Evolutionary conservation across 2,113 vertebrate genomes (phyloP).

Genomic region (Sapayoa aenigma): DNA sequence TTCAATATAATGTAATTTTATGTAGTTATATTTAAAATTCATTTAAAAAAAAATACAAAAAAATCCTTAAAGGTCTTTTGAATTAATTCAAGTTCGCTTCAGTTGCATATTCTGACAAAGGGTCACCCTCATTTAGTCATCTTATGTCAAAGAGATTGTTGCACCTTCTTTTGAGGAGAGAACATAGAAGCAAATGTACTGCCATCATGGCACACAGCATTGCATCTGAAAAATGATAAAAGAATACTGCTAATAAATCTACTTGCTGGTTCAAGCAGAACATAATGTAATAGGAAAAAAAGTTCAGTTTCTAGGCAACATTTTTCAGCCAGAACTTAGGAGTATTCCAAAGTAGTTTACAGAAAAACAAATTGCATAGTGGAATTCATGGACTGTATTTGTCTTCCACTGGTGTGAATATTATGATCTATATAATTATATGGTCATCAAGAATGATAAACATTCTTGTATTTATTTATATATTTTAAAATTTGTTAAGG

Average conservation of each 20-base stretch:
- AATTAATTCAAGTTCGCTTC: not conserved
- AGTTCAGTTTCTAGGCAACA: not conserved
- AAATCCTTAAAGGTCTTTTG: not conserved
- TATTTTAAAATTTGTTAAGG: not conserved
- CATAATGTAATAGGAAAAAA: not conserved
- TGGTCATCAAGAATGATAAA: not conserved
- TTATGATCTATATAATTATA: not conserved
- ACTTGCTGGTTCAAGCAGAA: not conserved
- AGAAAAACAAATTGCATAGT: not conserved
- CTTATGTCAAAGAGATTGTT: not conserved
- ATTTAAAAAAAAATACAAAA: not conserved
- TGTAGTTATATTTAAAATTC: not conserved
- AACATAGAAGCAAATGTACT: not conserved
- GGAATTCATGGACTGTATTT: not conserved
- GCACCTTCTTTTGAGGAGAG: not conserved
- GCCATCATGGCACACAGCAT: not conserved
- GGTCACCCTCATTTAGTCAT: not conserved
- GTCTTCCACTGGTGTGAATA: not conserved
- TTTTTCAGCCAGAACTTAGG: not conserved
- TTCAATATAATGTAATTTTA: not conserved
- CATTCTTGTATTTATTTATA: not conserved
- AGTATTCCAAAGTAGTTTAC: not conserved
- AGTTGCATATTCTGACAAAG: not conserved
- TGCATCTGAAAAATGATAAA: not conserved
- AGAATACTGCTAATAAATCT: not conserved